Evolutionary conservation across 2,888 invertebrate genomes (phyloP), one percentile per base, ranked within the genome.

Genomic region (Parnassius glacialis): DNA sequence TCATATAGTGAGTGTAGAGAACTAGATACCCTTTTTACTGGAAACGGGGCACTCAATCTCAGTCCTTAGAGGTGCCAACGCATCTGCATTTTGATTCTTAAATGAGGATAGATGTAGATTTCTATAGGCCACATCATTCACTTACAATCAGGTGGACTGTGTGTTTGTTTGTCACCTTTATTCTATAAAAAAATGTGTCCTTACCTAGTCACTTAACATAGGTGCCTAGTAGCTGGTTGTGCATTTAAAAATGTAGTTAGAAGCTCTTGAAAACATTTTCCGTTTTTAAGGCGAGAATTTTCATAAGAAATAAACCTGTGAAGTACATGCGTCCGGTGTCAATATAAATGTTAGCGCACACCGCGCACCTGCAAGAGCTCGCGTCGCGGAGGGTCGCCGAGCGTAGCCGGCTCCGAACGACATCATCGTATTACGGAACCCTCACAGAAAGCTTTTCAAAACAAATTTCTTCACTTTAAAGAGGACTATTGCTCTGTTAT

Each of bases 331-430:
- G 52, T 57, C 52, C 59, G 57, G 48, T 53, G 54, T 44, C 53
- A 53, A 53, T 64, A 59, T 64, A 57, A 59, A 59, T 52, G 59
- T 55, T 34, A 58, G 13, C 45, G 52, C 13, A 13, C 55, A 55
- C 16, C 45, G 52, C 13, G 9, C 55, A 55, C 16, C 16, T 51
- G 59, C 45, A 57, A 56, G 51, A 48, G 62, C 43, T 16, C 42
- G 55, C 59, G 13, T n/a, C 34, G 54, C 55, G 57, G 53, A 47
- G 52, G 59, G 59, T 53, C 58, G 58, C 53, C 47, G 52, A 42
- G 53, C 9, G 43, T 2, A 10, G 42, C 48, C 5, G 12, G 43
- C 53, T 52, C 51, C 51, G 53, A 44, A 25, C 51, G 59, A n/a
- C 55, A 45, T 16, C 44, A 7, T 47, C 41, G 13, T 44, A 25